phyloP scores from a whole-genome alignment of 2,888 invertebrate genomes.

The Agrochola lychnidis region DNA sequence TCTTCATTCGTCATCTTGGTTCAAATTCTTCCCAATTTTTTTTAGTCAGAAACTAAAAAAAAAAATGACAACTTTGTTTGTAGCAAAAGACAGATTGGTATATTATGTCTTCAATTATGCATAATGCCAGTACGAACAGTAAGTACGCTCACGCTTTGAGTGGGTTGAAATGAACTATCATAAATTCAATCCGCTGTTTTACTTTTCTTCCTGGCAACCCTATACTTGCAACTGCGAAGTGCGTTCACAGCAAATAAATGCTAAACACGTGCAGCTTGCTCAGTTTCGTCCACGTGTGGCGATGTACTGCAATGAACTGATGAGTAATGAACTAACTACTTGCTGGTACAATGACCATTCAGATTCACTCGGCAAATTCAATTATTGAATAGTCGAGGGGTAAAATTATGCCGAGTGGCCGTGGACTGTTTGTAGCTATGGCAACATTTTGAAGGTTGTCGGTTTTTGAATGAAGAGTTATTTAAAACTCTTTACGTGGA shows the following conservation, averaged over 20 bases:
- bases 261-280: conserved; percentile 50
- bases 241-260: conserved; percentile 48
- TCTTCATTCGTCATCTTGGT: neutral
- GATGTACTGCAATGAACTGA: conserved; percentile 45
- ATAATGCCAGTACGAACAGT: neutral
- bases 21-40: neutral
- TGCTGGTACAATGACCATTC: conserved; percentile 41
- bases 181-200: neutral
- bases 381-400: conserved; percentile 29
- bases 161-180: neutral
- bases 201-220: conserved; percentile 43
- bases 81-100: neutral
- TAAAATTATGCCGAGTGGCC: conserved; percentile 26
- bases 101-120: conserved; percentile 1
- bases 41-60: too few relatives aligned
- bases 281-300: conserved; percentile 49
- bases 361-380: conserved; percentile 29
- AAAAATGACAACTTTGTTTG: neutral
- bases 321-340: conserved; percentile 42
- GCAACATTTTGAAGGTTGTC: conserved; percentile 24
- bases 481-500: neutral
- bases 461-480: neutral
- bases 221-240: conserved; percentile 55
- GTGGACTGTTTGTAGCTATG: conserved; percentile 31
- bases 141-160: neutral